Evolutionary conservation across 2,888 invertebrate species (phyloP).

Genomic region (Pemphredon lugubris): DNA sequence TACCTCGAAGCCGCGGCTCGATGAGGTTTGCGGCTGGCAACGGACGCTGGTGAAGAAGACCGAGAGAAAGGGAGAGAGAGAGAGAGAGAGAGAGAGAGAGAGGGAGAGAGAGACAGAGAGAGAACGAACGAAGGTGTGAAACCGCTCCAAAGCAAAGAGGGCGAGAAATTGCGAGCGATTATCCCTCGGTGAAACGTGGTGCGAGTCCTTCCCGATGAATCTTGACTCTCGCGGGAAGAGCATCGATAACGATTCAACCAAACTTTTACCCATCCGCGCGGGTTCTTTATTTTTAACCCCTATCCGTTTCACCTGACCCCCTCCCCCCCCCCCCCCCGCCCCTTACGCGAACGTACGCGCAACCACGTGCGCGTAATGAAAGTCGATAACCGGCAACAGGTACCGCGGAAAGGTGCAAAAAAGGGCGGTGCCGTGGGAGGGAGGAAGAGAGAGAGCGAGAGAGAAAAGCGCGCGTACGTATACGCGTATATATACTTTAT

Average conservation of each 20-base stretch:
- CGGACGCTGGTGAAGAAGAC: constrained; percentile 21
- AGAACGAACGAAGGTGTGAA: constrained; percentile 77
- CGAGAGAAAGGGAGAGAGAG: constrained; percentile 38
- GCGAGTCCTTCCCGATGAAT: constrained; percentile 14
- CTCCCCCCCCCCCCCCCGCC: neutral
- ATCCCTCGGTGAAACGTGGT: constrained; percentile 73
- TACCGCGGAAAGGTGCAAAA: constrained; percentile 33
- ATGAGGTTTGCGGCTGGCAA: constrained; percentile 60
- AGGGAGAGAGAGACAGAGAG: constrained; percentile 79
- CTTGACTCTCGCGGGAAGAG: constrained; percentile 38
- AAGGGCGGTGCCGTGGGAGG: neutral
- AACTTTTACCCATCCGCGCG: constrained; percentile 54
- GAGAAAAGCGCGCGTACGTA: no score
- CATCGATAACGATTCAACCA: constrained; percentile 75
- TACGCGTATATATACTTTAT: constrained; percentile 56
- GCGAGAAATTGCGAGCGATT: constrained; percentile 80
- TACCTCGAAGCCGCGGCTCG: constrained; percentile 70
- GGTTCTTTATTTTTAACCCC: neutral
- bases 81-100: constrained; percentile 80
- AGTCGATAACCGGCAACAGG: constrained; percentile 58
- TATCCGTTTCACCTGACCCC: no score
- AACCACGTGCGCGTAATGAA: constrained; percentile 38
- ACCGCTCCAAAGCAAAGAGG: constrained; percentile 81
- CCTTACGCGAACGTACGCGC: constrained; percentile 16
- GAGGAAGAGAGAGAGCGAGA: constrained; percentile 4